Conservation (phyloP, 37 sponge, comb jelly and placozoan species). For the Corticium candelabrum region DNA sequence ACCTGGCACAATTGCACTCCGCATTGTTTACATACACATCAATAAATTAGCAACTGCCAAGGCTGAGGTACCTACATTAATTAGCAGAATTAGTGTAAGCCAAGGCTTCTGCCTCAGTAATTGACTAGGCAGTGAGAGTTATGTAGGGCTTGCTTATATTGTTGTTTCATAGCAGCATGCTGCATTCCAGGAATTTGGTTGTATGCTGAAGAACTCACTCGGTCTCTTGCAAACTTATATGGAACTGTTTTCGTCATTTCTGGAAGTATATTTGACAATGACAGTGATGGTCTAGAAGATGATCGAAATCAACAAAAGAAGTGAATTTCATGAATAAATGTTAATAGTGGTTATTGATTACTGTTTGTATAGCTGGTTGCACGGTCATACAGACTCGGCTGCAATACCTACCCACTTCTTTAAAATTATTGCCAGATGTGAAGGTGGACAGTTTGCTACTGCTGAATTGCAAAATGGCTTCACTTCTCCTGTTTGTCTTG, state of each 20-base stretch:
- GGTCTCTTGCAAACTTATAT: neutral
- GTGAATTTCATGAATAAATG: neutral
- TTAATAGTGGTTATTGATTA: neutral
- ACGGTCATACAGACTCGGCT: constrained; percentile 1
- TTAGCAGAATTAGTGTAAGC: no score
- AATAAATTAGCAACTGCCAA: no score
- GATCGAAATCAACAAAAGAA: neutral
- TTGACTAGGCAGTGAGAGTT: no score
- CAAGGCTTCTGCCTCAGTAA: no score
- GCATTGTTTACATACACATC: no score
- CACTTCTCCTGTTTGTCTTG: no score
- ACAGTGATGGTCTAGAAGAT: constrained; percentile 37
- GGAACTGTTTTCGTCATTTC: constrained; percentile 30
- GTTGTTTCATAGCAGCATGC: no score
- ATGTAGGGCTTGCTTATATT: no score
- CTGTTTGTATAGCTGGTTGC: constrained; percentile 19
- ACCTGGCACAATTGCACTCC: no score
- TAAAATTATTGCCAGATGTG: constrained; percentile 26
- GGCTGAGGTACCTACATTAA: no score
- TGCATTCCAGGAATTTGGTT: neutral
- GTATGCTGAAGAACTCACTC: neutral
- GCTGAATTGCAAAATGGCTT: no score
- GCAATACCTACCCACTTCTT: constrained; percentile 46
- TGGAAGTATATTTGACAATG: constrained; percentile 30
- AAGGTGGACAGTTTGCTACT: neutral